Evolutionary conservation across 2,113 vertebrate genomes (phyloP).

Genomic region (Aphyosemion australe): DNA sequence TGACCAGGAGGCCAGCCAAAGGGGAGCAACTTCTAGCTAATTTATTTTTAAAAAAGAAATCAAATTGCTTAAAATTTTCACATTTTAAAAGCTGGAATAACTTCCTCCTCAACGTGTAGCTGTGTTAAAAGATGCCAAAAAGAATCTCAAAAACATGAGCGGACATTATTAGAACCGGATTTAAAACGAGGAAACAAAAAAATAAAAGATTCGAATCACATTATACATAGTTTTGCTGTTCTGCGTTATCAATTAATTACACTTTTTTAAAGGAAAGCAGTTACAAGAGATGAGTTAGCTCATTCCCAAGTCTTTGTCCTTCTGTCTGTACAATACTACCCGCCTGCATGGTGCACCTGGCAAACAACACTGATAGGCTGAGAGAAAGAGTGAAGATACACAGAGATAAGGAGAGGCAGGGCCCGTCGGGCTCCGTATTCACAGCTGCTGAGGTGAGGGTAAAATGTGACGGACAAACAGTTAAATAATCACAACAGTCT

Average conservation of each 20-base stretch:
- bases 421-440: constrained; percentile 74
- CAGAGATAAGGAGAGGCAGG: constrained; percentile 30
- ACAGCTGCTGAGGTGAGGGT: constrained; percentile 80
- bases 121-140: constrained; percentile 54
- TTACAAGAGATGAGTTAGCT: constrained; percentile 58
- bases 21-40: constrained; percentile 24
- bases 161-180: constrained; percentile 9
- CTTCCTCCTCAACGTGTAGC: constrained; percentile 53
- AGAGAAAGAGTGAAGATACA: constrained; percentile 62
- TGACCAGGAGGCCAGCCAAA: constrained; percentile 18
- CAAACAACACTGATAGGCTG: constrained; percentile 81
- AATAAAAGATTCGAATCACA: constrained; percentile 64
- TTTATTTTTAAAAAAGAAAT: constrained; percentile 15
- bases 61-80: constrained; percentile 48
- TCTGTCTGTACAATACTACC: constrained; percentile 81
- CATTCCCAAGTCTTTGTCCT: constrained; percentile 71
- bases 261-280: constrained; percentile 53
- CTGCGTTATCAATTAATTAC: constrained; percentile 59
- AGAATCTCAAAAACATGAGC: constrained; percentile 29
- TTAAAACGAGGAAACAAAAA: constrained; percentile 5
- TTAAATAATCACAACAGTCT: constrained; percentile 74
- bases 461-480: constrained; percentile 73
- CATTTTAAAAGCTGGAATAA: constrained; percentile 60
- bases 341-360: constrained; percentile 71
- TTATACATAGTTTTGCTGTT: constrained; percentile 64